Base-by-base conservation (phyloP, 2,888 invertebrate species). In the Archips crataeganus region DNA sequence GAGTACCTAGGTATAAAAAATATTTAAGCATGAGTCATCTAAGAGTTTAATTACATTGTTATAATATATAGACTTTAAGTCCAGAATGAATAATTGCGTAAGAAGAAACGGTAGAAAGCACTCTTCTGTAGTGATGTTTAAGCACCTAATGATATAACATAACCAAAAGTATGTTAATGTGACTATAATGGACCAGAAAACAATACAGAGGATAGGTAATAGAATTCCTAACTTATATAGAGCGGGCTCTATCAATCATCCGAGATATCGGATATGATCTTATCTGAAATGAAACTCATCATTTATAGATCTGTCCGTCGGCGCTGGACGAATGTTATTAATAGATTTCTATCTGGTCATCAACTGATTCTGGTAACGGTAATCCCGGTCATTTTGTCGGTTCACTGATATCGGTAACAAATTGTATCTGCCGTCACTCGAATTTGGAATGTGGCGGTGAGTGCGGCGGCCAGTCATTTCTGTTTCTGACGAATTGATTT, bases 251-350 rank as follows among this genome's bases (percentile, higher is more conserved):
- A 94, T 94, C 93, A 93, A 94, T 94, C 94, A 94, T 89, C 78
- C 79, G 76, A 87, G 88, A 88, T 88, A 89, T 88, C 85, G 85
- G 86, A 90, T 89, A 90, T 88, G 92, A 93, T 94, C 92, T 92
- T 93, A 94, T 94, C 94, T 92, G 89, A 90, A 93, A 93, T 89
- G 91, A 90, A 94, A 93, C 93, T 93, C 94, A 94, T 94, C 94
- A 93, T 94, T 94, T 94, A 94, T 90, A 91, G 91, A 93, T 94
- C 90, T 91, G 89, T 89, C 86, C 87, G 92, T 90, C 90, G 86
- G 88, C 90, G 86, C 87, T 90, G 91, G 83, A 86, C 90, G 92
- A 93, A 93, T 90, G 90, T 93, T 93, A 94, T 93, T 93, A 93
- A 93, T 92, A 93, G 92, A 94, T 94, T 89, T 89, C 83, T 93